phyloP scores from a whole-genome alignment of 2,113 vertebrate species.

The Paedocypris sp. region DNA sequence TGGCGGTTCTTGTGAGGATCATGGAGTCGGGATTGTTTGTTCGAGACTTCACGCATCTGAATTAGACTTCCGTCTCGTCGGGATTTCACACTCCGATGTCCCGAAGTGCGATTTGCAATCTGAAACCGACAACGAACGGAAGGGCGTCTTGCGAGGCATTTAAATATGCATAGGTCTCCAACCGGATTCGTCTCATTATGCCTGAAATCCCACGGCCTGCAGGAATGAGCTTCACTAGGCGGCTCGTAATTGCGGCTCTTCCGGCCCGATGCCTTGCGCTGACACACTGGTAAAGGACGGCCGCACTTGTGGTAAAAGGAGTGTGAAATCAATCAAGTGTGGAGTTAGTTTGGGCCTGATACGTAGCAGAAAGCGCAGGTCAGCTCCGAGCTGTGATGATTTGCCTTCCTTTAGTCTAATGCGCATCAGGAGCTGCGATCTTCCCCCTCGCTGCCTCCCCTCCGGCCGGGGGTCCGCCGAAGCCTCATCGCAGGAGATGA shows the following conservation, averaged over 20 bases:
- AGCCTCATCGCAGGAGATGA: slow-evolving; percentile 16
- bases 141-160: slow-evolving; percentile 5
- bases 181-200: slow-evolving; percentile 8
- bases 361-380: slow-evolving; percentile 26
- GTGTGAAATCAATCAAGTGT: slow-evolving; percentile 28
- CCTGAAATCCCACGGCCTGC: background rate
- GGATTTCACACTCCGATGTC: slow-evolving; percentile 37
- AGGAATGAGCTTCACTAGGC: background rate
- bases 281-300: slow-evolving; percentile 3
- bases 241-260: background rate
- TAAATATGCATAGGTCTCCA: background rate
- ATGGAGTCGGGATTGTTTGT: slow-evolving; percentile 10
- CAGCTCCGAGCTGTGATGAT: slow-evolving; percentile 26
- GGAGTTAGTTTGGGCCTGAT: slow-evolving; percentile 8
- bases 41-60: slow-evolving; percentile 8
- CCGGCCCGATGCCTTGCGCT: background rate
- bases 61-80: slow-evolving; percentile 23
- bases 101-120: slow-evolving; percentile 35
- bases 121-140: too few species aligned
- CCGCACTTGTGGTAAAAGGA: slow-evolving; percentile 12
- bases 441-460: slow-evolving; percentile 25
- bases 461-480: slow-evolving; percentile 5
- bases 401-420: slow-evolving; percentile 21
- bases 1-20: background rate
- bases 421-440: slow-evolving; percentile 8